A percentile compares a stretch with the other conserved stretches of the same genome.
Conservation (phyloP, 2,797 vertebrate species). For the Kryptolebias ocellatus region DNA sequence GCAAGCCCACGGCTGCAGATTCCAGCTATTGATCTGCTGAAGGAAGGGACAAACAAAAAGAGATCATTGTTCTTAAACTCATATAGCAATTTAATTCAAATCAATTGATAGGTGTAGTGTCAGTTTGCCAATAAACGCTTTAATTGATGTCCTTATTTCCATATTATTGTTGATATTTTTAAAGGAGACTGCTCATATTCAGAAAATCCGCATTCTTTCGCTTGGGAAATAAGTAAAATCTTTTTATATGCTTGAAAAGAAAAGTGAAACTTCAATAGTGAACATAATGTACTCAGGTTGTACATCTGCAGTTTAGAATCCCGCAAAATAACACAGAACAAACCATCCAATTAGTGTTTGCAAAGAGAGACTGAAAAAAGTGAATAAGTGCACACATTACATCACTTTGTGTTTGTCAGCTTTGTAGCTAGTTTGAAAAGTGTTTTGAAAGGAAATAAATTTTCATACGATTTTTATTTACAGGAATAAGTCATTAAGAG, state of each 20-base stretch:
- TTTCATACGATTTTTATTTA: conserved; percentile 65
- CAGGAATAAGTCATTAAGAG: conserved; percentile 62
- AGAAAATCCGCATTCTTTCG: neutral
- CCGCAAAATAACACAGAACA: conserved; percentile 23
- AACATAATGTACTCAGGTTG: conserved; percentile 17
- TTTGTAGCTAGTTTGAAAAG: conserved; percentile 46
- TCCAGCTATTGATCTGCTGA: neutral
- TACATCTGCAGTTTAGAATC: conserved; percentile 27
- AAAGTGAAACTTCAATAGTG: conserved; percentile 7
- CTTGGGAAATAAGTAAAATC: neutral
- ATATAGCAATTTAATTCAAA: neutral
- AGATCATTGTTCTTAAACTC: neutral
- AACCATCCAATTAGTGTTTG: conserved; percentile 35
- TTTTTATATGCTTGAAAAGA: conserved; percentile 2
- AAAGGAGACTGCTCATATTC: neutral
- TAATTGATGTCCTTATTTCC: too few relatives aligned
- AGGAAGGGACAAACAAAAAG: neutral
- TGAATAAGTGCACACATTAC: conserved; percentile 23
- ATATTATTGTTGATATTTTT: too few relatives aligned
- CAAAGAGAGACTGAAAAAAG: conserved; percentile 17
- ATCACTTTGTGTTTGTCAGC: conserved; percentile 40
- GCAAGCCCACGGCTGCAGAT: conserved; percentile 28
- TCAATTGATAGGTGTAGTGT: neutral
- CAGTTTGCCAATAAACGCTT: neutral
- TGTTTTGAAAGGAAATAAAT: conserved; percentile 48